These are phyloP conservation scores for Gari tellinella DNA, from an alignment of 2,888 invertebrate genomes.

Conservation along the genomic window DNA sequence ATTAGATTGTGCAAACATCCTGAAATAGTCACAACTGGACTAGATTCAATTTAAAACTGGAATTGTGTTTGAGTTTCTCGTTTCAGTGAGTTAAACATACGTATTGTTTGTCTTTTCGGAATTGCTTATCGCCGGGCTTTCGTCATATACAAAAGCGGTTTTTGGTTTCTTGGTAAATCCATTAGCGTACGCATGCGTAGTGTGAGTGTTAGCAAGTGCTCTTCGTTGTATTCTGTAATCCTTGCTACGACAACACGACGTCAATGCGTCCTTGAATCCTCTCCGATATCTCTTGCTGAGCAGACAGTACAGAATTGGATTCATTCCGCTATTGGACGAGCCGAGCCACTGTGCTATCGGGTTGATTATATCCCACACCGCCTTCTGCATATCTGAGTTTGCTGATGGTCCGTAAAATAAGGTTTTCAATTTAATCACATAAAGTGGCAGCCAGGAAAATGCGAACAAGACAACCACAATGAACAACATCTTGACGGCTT, in stretches of 20 bases:
- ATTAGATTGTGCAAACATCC: no score
- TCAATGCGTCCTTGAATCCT: conserved; percentile 87
- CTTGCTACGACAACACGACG: conserved; percentile 19
- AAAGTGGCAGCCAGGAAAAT: conserved; percentile 96
- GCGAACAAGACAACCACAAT: conserved; percentile 97
- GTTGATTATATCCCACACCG: conserved; percentile 90
- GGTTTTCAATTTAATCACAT: conserved; percentile 93
- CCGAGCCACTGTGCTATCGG: conserved; percentile 98
- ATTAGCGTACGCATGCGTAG: conserved; percentile 2
- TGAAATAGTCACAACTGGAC: no score
- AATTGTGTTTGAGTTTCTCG: no score
- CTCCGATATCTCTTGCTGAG: conserved; percentile 97
- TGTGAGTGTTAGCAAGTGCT: conserved; percentile 32
- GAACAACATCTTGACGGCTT: conserved; percentile 97
- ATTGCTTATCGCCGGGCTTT: not conserved
- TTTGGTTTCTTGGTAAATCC: not conserved
- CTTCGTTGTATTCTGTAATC: conserved; percentile 27
- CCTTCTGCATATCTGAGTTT: conserved; percentile 19
- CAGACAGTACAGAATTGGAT: conserved; percentile 96
- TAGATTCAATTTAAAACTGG: no score
- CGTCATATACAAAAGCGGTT: conserved; percentile 7
- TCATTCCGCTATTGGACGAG: conserved; percentile 97
- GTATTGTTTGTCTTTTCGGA: conserved; percentile 5
- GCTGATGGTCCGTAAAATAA: conserved; percentile 76
- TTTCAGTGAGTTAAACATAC: conserved; percentile 12